phyloP scores from a whole-genome alignment of 1,140 invertebrate species.

The Oryzaephilus surinamensis region DNA sequence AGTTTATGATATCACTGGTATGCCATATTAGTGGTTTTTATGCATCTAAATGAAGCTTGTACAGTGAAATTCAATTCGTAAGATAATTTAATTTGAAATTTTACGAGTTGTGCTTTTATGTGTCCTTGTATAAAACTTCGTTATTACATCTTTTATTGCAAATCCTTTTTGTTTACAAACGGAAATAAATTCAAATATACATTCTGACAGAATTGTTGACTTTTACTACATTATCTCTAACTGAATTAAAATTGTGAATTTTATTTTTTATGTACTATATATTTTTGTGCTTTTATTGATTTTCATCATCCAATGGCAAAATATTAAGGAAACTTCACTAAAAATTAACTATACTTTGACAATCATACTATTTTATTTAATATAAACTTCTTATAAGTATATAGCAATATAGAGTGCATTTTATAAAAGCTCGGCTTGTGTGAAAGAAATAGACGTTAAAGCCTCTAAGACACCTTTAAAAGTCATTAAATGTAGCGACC shows the following conservation, averaged over 20 bases:
- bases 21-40: constrained; percentile 22
- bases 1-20: constrained; percentile 25
- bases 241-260: too few relatives aligned
- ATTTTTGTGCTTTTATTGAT: too few relatives aligned
- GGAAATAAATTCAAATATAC: background rate
- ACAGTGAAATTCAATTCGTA: constrained; percentile 19
- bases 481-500: constrained; percentile 24
- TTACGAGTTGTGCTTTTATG: constrained; percentile 21
- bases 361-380: background rate
- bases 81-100: constrained; percentile 27
- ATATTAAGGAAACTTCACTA: background rate
- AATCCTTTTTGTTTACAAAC: background rate
- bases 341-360: background rate
- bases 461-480: constrained; percentile 25
- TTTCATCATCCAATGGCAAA: background rate
- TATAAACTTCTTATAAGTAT: background rate
- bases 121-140: constrained; percentile 5
- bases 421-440: constrained; percentile 9
- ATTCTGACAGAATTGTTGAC: too few relatives aligned
- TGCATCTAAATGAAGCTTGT: constrained; percentile 21
- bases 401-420: background rate
- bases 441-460: constrained; percentile 21
- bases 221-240: too few relatives aligned
- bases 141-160: constrained; percentile 12
- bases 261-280: too few relatives aligned